Evolutionary conservation across 2,113 vertebrate genomes (phyloP), one percentile per base, ranked within the genome.

Genomic region (Nesogale talazaci): DNA sequence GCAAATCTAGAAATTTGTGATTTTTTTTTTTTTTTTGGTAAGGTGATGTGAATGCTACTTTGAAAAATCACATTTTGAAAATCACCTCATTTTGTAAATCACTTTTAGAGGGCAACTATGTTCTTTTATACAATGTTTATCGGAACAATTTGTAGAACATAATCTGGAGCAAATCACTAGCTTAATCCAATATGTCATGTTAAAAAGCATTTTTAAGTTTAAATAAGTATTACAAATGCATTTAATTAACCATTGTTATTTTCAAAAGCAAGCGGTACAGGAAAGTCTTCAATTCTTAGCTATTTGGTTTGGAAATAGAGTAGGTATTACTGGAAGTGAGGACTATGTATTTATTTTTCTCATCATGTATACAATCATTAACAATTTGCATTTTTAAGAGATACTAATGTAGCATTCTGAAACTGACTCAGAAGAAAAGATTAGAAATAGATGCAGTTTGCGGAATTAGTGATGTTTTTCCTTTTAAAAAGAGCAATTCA

Each of bases 351-450:
- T 52, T 85, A 56, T n/a, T 72, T 84, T 90, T 42, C 19, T 77
- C 19, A 40, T 79, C 91, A 70, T 17, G 1, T 67, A 72, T 63
- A 92, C 16, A 92, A 81, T 84, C 70, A 88, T 65, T 88, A 90
- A 72, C 63, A 11, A 88, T 59, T 77, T 91, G 31, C 10, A 67
- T 89, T 92, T 94, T 89, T 6, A 83, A 88, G 34, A 17, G 38
- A 31, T 75, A 94, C 79, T 92, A 85, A 91, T 72, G 85, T 84
- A 77, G 22, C 76, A 93, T 87, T 93, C 67, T 93, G 27, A 93
- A 96, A 76, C 40, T 52, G 31, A 61, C 14, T 94, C 76, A 93
- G 63, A 89, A 91, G 57, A 29, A 23, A 94, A 29, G 36, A 72
- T 7, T 56, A 82, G 19, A 46, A 88, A 11, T 88, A 76, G 84